A percentile compares a stretch with the other conserved stretches of the same genome.
phyloP scores from a whole-genome alignment of 2,797 vertebrate species.

The Etheostoma perlongum region DNA sequence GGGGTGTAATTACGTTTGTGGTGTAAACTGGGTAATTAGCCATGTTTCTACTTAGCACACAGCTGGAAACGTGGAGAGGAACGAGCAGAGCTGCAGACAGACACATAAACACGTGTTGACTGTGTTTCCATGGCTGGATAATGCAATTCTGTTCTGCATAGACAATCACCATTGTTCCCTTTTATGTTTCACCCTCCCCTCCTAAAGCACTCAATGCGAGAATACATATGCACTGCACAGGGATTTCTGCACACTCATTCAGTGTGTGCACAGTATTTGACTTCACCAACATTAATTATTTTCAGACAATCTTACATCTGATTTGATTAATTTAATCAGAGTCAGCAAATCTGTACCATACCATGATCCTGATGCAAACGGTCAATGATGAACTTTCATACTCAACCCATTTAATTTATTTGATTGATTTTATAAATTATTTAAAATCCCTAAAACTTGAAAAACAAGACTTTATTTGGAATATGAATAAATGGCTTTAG shows the following conservation, averaged over 20 bases:
- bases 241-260: background rate
- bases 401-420: background rate
- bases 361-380: background rate
- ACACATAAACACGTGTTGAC: slow-evolving; percentile 54
- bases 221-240: slow-evolving; percentile 9
- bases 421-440: background rate
- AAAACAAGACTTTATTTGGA: background rate
- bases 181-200: slow-evolving; percentile 10
- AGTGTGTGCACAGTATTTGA: background rate
- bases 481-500: background rate
- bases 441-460: background rate
- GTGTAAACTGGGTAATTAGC: slow-evolving; percentile 77
- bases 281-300: background rate
- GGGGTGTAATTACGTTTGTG: slow-evolving; percentile 71
- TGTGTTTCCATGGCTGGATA: slow-evolving; percentile 30
- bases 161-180: slow-evolving; percentile 18
- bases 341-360: background rate
- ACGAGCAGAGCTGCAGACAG: slow-evolving; percentile 43
- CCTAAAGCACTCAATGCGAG: slow-evolving; percentile 1
- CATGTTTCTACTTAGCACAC: slow-evolving; percentile 70
- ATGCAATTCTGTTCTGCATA: slow-evolving; percentile 31
- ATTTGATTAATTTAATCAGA: slow-evolving; percentile 7
- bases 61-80: slow-evolving; percentile 60
- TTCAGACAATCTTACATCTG: slow-evolving; percentile 2
- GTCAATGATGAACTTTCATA: background rate